Base-by-base conservation (phyloP, 2,113 vertebrate genomes). In the Chitala chitala region DNA sequence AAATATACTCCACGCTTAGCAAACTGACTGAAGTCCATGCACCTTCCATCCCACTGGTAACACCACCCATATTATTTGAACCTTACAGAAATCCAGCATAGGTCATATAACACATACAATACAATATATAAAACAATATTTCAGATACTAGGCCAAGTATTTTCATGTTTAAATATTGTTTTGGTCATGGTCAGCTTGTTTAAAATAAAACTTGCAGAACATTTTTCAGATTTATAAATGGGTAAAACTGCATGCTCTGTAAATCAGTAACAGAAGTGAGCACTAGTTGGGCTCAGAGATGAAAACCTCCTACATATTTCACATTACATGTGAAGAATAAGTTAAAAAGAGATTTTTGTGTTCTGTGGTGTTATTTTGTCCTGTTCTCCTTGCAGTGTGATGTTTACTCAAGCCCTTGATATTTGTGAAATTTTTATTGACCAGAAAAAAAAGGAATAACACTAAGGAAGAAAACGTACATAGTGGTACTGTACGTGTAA, bases 311-410 rank as follows among this genome's bases (percentile, higher is more conserved):
- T 76, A 77, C 81, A 79, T 87, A 87, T 82, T 73, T 76, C 84
- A 86, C 87, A 86, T 89, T 80, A 75, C 78, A 86, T 82, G 76
- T 42, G 82, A 87, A 83, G 77, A 82, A 77, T 84, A 82, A 86
- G 64, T 75, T 80, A 66, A 80, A 69, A 71, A 73, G 66, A 73
- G 76, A 78, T 65, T 61, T 22, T 66, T 72, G 38, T 86, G 86
- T 84, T 78, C 77, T 77, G 77, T 68, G 78, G 77, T 63, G 83
- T 78, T 83, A n/a, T 38, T 26, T 54, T 7, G 33, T 33, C 12
- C 17, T 64, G 26, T 4, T 50, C 13, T 61, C 31, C 15, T 22
- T n/a, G n/a, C n/a, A n/a, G n/a, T n/a, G n/a, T n/a, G n/a, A n/a
- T n/a, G n/a, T n/a, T n/a, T n/a, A n/a, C n/a, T n/a, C n/a, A n/a